A percentile compares a stretch with the other conserved stretches of the same genome.
Evolutionary conservation across 1,140 invertebrate genomes (phyloP).

Genomic region (Rhopalosiphum padi): DNA sequence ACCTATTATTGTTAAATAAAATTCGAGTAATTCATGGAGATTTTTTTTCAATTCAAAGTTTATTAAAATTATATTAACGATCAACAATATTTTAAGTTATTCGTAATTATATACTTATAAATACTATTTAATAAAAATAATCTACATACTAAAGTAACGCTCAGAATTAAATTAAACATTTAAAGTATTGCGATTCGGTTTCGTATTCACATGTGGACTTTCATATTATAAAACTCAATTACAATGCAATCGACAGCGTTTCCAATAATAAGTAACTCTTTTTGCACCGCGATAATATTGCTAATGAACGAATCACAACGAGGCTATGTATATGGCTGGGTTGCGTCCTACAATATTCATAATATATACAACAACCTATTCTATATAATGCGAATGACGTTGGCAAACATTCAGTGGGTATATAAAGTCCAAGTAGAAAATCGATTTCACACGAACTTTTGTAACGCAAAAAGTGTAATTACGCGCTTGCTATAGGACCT

Average conservation of each 20-base stretch:
- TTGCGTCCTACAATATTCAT: not conserved
- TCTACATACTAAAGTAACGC: no score
- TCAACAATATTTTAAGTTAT: not conserved
- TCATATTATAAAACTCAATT: not conserved
- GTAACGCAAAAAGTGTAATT: conserved; percentile 41
- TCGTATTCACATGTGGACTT: not conserved
- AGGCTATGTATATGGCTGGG: not conserved
- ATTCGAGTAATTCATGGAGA: not conserved
- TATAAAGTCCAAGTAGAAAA: conserved; percentile 21
- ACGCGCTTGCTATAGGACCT: not conserved
- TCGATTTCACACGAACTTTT: conserved; percentile 47
- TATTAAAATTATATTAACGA: not conserved
- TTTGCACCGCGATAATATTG: not conserved
- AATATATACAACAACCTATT: not conserved
- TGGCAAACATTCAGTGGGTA: not conserved
- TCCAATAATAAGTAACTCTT: not conserved
- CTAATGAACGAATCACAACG: not conserved
- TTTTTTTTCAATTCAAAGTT: not conserved
- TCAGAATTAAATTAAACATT: not conserved
- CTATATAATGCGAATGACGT: not conserved
- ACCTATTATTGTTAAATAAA: not conserved
- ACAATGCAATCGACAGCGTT: not conserved
- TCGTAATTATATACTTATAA: not conserved
- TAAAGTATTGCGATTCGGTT: not conserved
- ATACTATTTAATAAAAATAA: not conserved